Conservation (phyloP, 2,113 vertebrate species). For the Brachypodius melanocephalos region DNA sequence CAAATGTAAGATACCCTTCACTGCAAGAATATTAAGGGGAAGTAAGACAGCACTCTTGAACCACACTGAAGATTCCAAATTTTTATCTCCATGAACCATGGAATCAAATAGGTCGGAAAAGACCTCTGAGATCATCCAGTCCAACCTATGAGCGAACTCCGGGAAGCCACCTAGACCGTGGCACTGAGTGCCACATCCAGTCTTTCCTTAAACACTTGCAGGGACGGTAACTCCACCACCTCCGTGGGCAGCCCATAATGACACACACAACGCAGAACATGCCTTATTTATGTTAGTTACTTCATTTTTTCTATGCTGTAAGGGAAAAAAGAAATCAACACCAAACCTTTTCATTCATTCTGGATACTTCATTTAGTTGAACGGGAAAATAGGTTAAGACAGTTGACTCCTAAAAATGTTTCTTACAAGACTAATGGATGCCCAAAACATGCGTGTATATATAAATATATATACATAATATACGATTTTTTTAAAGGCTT, state of each 20-base stretch:
- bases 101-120: not conserved
- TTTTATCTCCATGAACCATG: not conserved
- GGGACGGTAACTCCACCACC: not conserved
- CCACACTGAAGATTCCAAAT: not conserved
- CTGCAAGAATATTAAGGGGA: not conserved
- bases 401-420: not conserved
- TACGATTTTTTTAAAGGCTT: not conserved
- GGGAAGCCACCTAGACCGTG: not conserved
- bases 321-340: not conserved
- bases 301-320: not conserved
- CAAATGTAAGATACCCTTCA: not conserved
- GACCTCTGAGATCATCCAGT: not conserved
- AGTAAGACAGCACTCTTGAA: not conserved
- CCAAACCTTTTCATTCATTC: not conserved
- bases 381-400: not conserved
- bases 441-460: not conserved
- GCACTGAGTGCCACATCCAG: not conserved
- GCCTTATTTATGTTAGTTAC: not conserved
- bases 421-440: not conserved
- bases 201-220: not conserved
- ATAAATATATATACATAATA: not conserved
- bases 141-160: fast-evolving
- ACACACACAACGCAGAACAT: not conserved
- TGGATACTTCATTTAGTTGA: too few relatives aligned
- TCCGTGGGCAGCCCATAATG: not conserved